Percentiles rank a stretch among this genome's conserved stretches.
Evolutionary conservation across 92 coral and sea anemone species (phyloP).

Genomic region (Phenganax marumi): DNA sequence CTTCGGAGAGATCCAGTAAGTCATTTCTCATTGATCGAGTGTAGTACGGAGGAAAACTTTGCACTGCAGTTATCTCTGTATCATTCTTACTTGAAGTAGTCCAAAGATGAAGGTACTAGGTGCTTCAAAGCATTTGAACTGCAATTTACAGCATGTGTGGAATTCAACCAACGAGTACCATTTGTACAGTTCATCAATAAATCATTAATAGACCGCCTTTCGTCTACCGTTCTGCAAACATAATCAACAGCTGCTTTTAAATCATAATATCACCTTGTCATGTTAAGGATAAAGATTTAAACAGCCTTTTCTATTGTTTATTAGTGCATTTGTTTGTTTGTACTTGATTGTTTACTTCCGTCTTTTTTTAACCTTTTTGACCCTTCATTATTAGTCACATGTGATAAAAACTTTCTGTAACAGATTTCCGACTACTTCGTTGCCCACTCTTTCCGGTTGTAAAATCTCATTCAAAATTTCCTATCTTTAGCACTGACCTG

Average conservation of each 20-base stretch:
- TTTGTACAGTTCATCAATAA: slow-evolving; percentile 4
- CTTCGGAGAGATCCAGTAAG: neutral
- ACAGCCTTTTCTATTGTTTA: no score
- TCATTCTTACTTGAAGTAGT: slow-evolving; percentile 30
- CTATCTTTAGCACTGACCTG: slow-evolving; percentile 50
- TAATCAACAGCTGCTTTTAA: neutral
- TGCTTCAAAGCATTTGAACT: neutral
- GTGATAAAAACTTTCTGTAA: no score
- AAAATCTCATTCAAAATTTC: no score
- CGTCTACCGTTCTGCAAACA: slow-evolving; percentile 20
- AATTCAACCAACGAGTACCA: slow-evolving; percentile 24
- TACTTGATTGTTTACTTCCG: no score
- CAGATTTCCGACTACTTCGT: neutral
- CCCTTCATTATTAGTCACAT: no score
- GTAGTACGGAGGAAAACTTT: neutral
- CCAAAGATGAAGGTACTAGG: slow-evolving; percentile 4
- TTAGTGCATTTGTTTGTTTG: no score
- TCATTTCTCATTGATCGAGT: slow-evolving; percentile 1
- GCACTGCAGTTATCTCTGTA: neutral
- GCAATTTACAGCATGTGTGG: neutral
- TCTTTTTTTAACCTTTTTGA: no score
- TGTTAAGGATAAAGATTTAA: no score
- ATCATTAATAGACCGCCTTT: neutral
- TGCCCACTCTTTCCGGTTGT: neutral
- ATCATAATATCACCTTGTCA: neutral